Conservation (phyloP, 2,888 invertebrate genomes). For the Epirrhoe tristata region DNA sequence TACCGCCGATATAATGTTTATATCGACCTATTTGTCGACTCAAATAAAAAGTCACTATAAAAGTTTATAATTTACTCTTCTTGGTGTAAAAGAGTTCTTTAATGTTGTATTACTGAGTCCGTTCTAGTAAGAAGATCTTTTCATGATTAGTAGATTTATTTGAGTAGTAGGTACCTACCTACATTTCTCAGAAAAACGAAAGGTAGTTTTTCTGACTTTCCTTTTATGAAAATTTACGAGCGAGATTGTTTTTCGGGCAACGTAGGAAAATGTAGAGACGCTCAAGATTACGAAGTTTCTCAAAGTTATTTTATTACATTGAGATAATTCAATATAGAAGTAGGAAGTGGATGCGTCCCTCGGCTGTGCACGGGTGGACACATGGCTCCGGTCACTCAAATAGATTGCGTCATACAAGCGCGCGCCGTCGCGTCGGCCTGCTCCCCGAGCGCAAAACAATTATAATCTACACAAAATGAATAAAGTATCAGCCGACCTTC, state of each 20-base stretch:
- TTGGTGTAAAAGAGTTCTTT: not conserved
- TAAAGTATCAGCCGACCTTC: constrained; percentile 69
- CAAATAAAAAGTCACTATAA: constrained; percentile 2
- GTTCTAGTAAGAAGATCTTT: no score
- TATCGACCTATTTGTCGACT: constrained; percentile 17
- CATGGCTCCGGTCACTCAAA: constrained; percentile 77
- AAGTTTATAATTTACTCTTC: not conserved
- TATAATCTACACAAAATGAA: constrained; percentile 74
- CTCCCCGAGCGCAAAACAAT: constrained; percentile 77
- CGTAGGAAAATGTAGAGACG: constrained; percentile 40
- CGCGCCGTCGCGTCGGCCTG: constrained; percentile 35
- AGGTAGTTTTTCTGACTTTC: constrained; percentile 8
- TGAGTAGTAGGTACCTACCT: not conserved
- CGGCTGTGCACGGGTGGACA: constrained; percentile 56
- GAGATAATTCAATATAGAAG: constrained; percentile 63
- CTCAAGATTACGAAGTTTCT: constrained; percentile 43
- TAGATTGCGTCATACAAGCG: constrained; percentile 79
- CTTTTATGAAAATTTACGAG: constrained; percentile 35
- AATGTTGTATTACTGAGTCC: no score
- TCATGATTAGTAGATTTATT: not conserved
- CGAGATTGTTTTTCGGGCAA: constrained; percentile 30
- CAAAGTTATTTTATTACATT: constrained; percentile 59
- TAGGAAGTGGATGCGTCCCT: constrained; percentile 53
- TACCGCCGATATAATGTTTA: constrained; percentile 26
- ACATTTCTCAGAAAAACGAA: not conserved